phyloP scores from a whole-genome alignment of 2,797 vertebrate species.

The Arctocebus calabarensis region DNA sequence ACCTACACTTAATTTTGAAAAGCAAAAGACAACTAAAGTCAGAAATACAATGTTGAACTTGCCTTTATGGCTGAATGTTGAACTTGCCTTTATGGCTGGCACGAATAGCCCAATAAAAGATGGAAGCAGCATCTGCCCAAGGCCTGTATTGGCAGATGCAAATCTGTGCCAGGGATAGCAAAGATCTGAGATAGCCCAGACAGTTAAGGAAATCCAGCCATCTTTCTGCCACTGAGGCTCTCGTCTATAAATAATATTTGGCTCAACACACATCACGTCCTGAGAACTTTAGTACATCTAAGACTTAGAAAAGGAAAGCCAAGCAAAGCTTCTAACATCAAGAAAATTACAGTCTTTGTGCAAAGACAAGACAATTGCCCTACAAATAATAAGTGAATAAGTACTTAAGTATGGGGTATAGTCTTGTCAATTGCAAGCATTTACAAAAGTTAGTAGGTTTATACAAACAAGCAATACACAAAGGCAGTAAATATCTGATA shows the following conservation, averaged over 20 bases:
- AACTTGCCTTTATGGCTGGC: neutral
- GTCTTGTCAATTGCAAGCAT: neutral
- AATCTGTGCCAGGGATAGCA: neutral
- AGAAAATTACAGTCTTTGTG: slow-evolving; percentile 21
- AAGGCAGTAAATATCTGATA: neutral
- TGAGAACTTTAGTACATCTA: neutral
- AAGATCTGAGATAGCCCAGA: neutral
- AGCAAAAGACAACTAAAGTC: neutral
- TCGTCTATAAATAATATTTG: neutral
- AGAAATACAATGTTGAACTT: neutral
- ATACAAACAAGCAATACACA: neutral
- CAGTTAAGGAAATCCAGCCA: neutral
- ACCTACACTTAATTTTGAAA: neutral
- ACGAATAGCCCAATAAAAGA: neutral
- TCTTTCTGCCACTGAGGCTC: neutral
- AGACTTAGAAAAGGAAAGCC: neutral
- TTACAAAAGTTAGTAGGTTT: slow-evolving; percentile 18
- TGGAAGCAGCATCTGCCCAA: neutral
- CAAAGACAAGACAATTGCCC: neutral
- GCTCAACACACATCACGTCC: neutral
- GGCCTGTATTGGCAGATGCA: neutral
- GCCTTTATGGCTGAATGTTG: neutral
- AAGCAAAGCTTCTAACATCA: neutral
- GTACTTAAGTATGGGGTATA: neutral
- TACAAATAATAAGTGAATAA: slow-evolving; percentile 25